Percentiles rank a stretch among this genome's conserved stretches.
Conservation (phyloP, 2,888 invertebrate species). For the Ryuthela nishihirai region DNA sequence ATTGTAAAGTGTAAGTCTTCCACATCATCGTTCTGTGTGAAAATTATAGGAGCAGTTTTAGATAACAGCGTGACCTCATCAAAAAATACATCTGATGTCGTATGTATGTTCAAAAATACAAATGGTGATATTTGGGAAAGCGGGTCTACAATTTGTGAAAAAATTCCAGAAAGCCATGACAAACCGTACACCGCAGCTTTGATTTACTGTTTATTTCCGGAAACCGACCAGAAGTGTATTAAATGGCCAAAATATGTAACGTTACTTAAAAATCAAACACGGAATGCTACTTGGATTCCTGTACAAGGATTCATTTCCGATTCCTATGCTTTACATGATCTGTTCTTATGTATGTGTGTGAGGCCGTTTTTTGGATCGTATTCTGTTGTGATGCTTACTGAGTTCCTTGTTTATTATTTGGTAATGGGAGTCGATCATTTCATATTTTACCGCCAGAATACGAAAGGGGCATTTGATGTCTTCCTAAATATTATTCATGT, state of each 20-base stretch:
- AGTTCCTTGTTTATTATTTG: slow-evolving; percentile 27
- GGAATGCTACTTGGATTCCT: slow-evolving; percentile 7
- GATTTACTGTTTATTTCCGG: slow-evolving; percentile 10
- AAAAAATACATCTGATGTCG: neutral
- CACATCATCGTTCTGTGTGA: slow-evolving; percentile 6
- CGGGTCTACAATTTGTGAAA: slow-evolving; percentile 1
- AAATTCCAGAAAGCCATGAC: slow-evolving; percentile 20
- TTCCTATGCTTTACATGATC: neutral
- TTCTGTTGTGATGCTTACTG: slow-evolving; percentile 3
- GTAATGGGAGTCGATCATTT: slow-evolving; percentile 30
- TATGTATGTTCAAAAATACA: slow-evolving; percentile 12
- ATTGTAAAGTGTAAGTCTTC: slow-evolving; percentile 6
- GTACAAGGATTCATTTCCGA: neutral
- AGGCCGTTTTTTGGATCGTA: slow-evolving; percentile 22
- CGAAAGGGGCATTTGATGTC: neutral
- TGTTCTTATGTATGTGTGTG: slow-evolving; percentile 13
- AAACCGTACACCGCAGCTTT: slow-evolving; percentile 18
- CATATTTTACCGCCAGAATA: slow-evolving; percentile 18
- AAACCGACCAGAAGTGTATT: neutral
- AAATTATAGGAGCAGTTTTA: slow-evolving; percentile 16
- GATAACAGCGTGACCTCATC: neutral
- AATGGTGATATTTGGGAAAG: neutral
- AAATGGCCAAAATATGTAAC: slow-evolving; percentile 4
- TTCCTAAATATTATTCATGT: slow-evolving; percentile 13
- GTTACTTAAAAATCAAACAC: neutral